phyloP scores from a whole-genome alignment of 2,888 invertebrate genomes.

The Eumerus sabulonum region DNA sequence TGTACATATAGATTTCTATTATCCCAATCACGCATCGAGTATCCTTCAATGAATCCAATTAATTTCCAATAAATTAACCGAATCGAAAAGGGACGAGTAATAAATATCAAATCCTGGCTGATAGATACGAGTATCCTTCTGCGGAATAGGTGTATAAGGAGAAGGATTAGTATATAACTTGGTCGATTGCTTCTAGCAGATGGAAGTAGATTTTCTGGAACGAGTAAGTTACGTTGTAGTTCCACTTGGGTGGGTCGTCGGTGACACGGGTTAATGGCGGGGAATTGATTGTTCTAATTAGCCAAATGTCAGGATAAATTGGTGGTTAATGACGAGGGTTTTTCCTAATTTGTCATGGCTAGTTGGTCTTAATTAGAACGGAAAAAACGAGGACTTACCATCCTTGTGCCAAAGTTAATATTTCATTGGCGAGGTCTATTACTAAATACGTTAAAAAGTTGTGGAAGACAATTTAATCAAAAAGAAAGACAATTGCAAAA shows the following conservation, averaged over 20 bases:
- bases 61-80: constrained; percentile 30
- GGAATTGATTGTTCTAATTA: constrained; percentile 43
- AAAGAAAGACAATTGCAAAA: too few species aligned
- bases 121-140: background rate
- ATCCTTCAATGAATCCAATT: constrained; percentile 30
- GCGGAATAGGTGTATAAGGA: constrained; percentile 3
- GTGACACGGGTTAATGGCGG: constrained; percentile 34
- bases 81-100: constrained; percentile 23
- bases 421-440: too few species aligned
- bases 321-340: constrained; percentile 10
- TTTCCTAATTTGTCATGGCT: constrained; percentile 9
- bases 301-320: constrained; percentile 38
- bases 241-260: constrained; percentile 4
- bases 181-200: constrained; percentile 11
- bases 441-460: too few species aligned
- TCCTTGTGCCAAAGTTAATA: too few species aligned
- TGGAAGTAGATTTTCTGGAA: constrained; percentile 35
- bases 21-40: background rate
- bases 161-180: constrained; percentile 34
- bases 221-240: constrained; percentile 24
- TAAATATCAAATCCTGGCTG: constrained; percentile 9
- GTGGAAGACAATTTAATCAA: too few species aligned
- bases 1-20: constrained; percentile 5
- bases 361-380: background rate
- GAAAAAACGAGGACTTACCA: too few species aligned